These are phyloP conservation scores for Saccostrea cuccullata DNA, from an alignment of 1,140 invertebrate genomes.

Conservation along the genomic window DNA sequence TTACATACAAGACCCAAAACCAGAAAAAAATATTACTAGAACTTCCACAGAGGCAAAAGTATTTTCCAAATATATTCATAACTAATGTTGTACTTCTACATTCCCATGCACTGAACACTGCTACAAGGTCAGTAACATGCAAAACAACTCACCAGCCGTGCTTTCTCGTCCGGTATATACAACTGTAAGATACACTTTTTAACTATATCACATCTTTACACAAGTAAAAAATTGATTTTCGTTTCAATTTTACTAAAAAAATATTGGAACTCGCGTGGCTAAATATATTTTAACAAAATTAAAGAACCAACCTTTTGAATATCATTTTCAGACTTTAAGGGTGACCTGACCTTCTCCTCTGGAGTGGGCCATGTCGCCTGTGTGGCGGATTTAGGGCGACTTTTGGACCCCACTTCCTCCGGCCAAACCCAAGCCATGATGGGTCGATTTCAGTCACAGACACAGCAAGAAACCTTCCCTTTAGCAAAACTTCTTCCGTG, in stretches of 20 bases:
- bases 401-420: neutral
- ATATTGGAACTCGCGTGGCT: neutral
- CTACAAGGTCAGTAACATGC: neutral
- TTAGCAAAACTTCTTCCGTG: slow-evolving; percentile 8
- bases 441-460: neutral
- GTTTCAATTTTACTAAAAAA: neutral
- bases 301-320: neutral
- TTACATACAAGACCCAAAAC: neutral
- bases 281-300: neutral
- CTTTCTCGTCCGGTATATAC: slow-evolving; percentile 16
- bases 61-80: neutral
- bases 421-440: slow-evolving; percentile 25
- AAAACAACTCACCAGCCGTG: slow-evolving; percentile 16
- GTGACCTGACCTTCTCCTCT: neutral
- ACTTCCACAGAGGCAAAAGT: neutral
- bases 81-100: neutral
- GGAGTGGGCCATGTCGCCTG: neutral
- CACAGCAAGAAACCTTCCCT: slow-evolving; percentile 22
- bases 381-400: neutral
- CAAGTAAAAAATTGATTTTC: neutral
- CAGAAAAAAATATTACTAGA: neutral
- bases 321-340: neutral
- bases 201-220: neutral
- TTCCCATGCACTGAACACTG: neutral
- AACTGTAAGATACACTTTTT: slow-evolving; percentile 18